Evolutionary conservation across 2,888 invertebrate species (phyloP).

Genomic region (Drosophila neutralis): DNA sequence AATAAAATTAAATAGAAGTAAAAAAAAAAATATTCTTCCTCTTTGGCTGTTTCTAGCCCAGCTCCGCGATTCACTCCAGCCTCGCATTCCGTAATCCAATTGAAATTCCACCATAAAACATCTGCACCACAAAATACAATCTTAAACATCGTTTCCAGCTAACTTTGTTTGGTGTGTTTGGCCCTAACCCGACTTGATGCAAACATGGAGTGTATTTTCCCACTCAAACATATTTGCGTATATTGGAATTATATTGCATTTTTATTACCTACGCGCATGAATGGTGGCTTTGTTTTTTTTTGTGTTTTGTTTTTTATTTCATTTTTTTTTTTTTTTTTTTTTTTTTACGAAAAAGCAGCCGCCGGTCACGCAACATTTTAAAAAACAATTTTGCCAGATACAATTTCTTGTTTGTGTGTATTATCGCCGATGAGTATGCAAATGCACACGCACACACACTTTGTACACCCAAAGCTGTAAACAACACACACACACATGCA

Average conservation of each 20-base stretch:
- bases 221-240: constrained; percentile 36
- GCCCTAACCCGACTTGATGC: constrained; percentile 22
- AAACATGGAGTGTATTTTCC: constrained; percentile 47
- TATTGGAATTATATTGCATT: constrained; percentile 78
- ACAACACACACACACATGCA: constrained; percentile 16
- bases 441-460: constrained; percentile 27
- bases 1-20: constrained; percentile 8
- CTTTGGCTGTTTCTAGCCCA: neutral
- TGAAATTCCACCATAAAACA: constrained; percentile 18
- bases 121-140: constrained; percentile 9
- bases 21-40: neutral
- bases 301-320: neutral
- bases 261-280: constrained; percentile 66
- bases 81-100: neutral
- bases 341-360: constrained; percentile 55
- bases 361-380: constrained; percentile 73
- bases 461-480: constrained; percentile 9
- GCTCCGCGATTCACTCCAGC: neutral
- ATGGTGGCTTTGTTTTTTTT: constrained; percentile 16
- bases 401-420: constrained; percentile 59
- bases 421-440: constrained; percentile 72
- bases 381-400: constrained; percentile 74
- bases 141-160: neutral
- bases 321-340: neutral
- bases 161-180: constrained; percentile 18